Evolutionary conservation across 2,113 vertebrate genomes (phyloP), one percentile per base, ranked within the genome.

Genomic region (Siniperca knerii): DNA sequence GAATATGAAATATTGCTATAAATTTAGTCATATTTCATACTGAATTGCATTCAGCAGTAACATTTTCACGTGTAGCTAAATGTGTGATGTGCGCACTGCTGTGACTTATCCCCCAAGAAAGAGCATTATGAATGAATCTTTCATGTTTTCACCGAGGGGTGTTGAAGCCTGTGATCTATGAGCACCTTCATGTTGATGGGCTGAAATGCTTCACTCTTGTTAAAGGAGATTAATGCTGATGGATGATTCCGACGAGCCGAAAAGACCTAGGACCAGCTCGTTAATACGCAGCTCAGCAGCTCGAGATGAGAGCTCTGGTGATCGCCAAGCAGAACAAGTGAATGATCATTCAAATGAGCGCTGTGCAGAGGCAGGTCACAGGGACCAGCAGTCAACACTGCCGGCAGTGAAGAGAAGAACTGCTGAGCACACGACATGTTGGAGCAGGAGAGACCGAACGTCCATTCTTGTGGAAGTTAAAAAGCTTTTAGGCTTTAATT

Each of bases 401-500:
- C 70, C 50, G 87, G 79, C 68, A 65, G 76, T 25, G 65, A 81
- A 55, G 83, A 52, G 80, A 74, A 40, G 85, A 89, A 84, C 55
- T 70, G 87, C 91, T 86, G 82, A 87, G 82, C 83, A 68, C 60
- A 33, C 81, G 42, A 58, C 79, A 87, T 71, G 87, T 73, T 57
- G 74, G 79, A 90, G 89, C 87, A 76, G 77, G 81, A 90, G 84
- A 77, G 77, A 85, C 74, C 73, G 61, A 83, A 88, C 58, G 66
- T 88, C 54, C 75, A 89, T 95, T 92, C 87, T 91, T 89, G 48
- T 48, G 75, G 60, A 87, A 95, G 92, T 94, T 95, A 87, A 95
- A 94, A 95, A 83, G 84, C 90, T 91, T 93, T 95, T 90, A 94
- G 62, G 82, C 82, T 90, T 93, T 94, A 91, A 96, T 95, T 95